Conservation (phyloP, 2,797 vertebrate genomes). For the Silurus aristotelis region DNA sequence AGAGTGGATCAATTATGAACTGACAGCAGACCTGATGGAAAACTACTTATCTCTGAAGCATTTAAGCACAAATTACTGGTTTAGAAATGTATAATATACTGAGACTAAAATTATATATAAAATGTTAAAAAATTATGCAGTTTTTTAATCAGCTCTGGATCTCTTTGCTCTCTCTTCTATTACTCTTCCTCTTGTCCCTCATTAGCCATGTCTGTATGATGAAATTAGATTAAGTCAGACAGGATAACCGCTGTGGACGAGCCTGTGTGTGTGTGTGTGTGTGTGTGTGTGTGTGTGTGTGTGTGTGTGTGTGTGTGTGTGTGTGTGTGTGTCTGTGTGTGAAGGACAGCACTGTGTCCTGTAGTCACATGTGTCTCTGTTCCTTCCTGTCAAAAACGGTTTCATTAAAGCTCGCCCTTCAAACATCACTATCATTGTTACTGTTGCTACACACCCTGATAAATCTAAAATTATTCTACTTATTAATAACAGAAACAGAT, state of each 20-base stretch:
- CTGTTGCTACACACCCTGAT: background rate
- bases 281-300: constrained; percentile 24
- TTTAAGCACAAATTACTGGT: background rate
- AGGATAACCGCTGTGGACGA: constrained; percentile 22
- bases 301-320: background rate
- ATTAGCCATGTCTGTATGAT: constrained; percentile 43
- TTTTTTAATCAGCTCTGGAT: constrained; percentile 2
- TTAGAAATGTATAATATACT: background rate
- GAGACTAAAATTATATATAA: background rate
- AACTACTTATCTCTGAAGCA: background rate
- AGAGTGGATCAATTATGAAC: background rate
- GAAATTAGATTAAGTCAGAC: constrained; percentile 49
- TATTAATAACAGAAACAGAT: background rate
- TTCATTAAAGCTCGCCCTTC: constrained; percentile 1
- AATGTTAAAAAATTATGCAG: too few species aligned
- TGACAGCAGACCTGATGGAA: background rate
- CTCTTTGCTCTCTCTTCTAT: background rate
- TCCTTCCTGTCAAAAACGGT: constrained; percentile 48
- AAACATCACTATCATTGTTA: background rate
- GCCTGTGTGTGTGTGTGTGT: background rate
- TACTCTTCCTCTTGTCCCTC: constrained; percentile 14
- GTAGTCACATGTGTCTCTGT: constrained; percentile 36
- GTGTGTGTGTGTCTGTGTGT: constrained; percentile 3
- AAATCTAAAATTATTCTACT: background rate
- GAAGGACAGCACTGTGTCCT: constrained; percentile 31